Conservation (phyloP, 2,797 vertebrate species). For the Tamandua tetradactyla region DNA sequence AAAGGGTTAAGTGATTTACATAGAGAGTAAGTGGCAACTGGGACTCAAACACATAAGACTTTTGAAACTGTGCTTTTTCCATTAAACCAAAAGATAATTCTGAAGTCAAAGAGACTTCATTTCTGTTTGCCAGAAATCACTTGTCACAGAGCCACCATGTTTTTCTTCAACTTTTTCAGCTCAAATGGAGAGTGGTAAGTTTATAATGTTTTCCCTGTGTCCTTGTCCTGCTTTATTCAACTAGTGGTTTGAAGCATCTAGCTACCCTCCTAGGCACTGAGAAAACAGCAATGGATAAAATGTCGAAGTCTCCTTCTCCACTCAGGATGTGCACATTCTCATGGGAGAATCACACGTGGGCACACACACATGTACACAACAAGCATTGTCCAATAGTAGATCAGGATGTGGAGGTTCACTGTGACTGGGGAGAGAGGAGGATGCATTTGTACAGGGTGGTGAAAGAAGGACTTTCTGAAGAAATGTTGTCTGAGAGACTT, state of each 20-base stretch:
- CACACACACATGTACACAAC: too few relatives aligned
- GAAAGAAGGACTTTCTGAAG: not conserved
- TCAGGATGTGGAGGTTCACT: not conserved
- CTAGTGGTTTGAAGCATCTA: not conserved
- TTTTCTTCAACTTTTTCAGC: not conserved
- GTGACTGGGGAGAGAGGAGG: accelerated
- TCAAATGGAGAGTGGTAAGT: not conserved
- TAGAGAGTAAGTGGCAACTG: not conserved
- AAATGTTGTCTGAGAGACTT: not conserved
- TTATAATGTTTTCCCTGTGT: not conserved
- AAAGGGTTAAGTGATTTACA: not conserved
- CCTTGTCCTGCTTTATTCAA: accelerated
- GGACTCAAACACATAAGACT: not conserved
- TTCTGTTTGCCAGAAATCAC: slow-evolving; percentile 22
- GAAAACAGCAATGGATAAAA: not conserved
- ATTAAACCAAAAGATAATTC: not conserved
- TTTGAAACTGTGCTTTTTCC: not conserved
- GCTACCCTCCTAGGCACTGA: not conserved
- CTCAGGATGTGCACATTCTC: not conserved
- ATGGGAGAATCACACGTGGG: not conserved
- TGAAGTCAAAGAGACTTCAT: not conserved
- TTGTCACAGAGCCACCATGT: not conserved
- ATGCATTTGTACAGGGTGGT: not conserved
- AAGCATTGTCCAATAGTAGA: not conserved
- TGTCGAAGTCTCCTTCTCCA: not conserved